Conservation (phyloP, 64 coral and sea anemone genomes). For the Astreopora myriophthalma region DNA sequence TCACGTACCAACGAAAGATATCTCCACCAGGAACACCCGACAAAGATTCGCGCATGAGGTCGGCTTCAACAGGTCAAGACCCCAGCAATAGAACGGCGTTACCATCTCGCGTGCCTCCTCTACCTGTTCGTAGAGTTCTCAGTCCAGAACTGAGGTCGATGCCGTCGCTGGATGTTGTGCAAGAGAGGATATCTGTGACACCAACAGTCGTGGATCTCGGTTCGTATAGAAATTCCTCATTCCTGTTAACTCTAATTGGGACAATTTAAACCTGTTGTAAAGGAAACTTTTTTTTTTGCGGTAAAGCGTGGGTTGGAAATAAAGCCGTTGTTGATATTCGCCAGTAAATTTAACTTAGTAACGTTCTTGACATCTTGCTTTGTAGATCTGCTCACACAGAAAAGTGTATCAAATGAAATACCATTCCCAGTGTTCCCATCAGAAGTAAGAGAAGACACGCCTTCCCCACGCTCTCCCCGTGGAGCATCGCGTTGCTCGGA, state of each 20-base stretch:
- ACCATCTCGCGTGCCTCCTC: slow-evolving; percentile 5
- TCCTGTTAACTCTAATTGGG: background rate
- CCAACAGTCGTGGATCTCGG: background rate
- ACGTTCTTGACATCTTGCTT: background rate
- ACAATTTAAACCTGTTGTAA: too few species aligned
- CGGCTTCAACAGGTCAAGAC: background rate
- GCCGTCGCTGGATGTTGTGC: background rate
- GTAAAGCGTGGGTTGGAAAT: too few species aligned
- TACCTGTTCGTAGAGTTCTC: background rate
- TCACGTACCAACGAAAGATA: slow-evolving; percentile 14
- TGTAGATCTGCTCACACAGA: background rate
- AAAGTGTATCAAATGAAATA: background rate
- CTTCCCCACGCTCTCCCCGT: slow-evolving; percentile 37
- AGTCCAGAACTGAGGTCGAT: slow-evolving; percentile 17
- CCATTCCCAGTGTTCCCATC: background rate
- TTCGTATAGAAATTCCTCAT: background rate
- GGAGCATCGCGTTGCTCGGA: background rate
- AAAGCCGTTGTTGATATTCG: background rate
- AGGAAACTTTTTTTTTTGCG: too few species aligned
- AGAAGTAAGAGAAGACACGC: slow-evolving; percentile 7
- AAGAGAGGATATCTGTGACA: background rate
- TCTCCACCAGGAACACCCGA: slow-evolving; percentile 23
- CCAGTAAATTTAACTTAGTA: background rate
- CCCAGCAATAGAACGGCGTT: background rate
- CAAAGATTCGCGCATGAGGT: background rate